A percentile compares a stretch with the other conserved stretches of the same genome.
phyloP scores from a whole-genome alignment of 2,797 vertebrate genomes.

The Liasis olivaceus region DNA sequence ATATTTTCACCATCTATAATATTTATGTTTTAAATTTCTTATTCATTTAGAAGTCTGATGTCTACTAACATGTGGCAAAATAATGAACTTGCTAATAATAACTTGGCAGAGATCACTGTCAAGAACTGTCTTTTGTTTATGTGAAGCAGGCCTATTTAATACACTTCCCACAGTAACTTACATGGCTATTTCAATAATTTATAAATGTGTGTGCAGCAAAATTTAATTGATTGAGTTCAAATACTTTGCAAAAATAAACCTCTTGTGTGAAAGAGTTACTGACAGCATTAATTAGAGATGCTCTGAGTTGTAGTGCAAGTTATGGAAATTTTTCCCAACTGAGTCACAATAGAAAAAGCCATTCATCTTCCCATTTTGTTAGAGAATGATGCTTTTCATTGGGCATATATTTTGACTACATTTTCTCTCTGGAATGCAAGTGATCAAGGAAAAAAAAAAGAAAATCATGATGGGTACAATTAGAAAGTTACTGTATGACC shows the following conservation, averaged over 20 bases:
- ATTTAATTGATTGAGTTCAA: constrained; percentile 72
- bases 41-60: constrained; percentile 13
- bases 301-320: constrained; percentile 62
- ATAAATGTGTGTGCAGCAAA: constrained; percentile 63
- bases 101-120: constrained; percentile 27
- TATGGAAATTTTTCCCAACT: constrained; percentile 66
- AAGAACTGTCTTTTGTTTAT: constrained; percentile 49
- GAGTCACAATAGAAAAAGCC: constrained; percentile 72
- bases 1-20: not conserved
- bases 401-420: not conserved
- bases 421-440: not conserved
- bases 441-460: not conserved
- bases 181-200: constrained; percentile 72
- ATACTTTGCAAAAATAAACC: constrained; percentile 65
- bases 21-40: constrained; percentile 30
- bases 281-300: constrained; percentile 56
- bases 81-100: constrained; percentile 31
- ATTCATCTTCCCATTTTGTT: constrained; percentile 77
- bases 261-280: constrained; percentile 59
- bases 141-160: constrained; percentile 63
- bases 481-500: not conserved
- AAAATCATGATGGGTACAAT: not conserved
- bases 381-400: constrained; percentile 70
- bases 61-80: constrained; percentile 22
- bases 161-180: constrained; percentile 47